Percentiles rank a stretch among this genome's conserved stretches.
phyloP scores from a whole-genome alignment of 2,797 vertebrate genomes.

The Cichlasoma orientale region DNA sequence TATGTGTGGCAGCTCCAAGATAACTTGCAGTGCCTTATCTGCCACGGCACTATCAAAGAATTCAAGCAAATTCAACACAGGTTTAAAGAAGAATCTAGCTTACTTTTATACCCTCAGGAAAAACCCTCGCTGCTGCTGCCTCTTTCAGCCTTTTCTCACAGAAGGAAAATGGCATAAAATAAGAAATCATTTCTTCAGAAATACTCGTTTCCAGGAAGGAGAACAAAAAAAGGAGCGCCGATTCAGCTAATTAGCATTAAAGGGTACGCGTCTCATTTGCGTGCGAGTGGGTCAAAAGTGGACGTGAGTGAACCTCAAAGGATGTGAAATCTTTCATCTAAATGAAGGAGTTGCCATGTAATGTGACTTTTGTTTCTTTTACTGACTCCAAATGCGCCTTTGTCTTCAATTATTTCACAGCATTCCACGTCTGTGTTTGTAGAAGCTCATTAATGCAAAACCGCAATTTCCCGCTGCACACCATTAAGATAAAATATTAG shows the following conservation, averaged over 20 bases:
- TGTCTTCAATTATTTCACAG: constrained; percentile 11
- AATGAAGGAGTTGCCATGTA: constrained; percentile 1
- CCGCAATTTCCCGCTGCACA: constrained; percentile 34
- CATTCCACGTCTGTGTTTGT: background rate
- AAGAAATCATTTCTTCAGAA: constrained; percentile 20
- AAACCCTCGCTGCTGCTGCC: constrained; percentile 9
- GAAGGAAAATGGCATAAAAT: background rate
- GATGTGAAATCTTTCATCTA: constrained; percentile 13
- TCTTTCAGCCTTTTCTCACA: background rate
- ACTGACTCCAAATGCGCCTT: background rate
- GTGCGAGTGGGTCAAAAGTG: background rate
- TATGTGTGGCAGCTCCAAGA: constrained; percentile 58
- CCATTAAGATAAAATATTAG: constrained; percentile 32
- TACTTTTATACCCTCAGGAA: constrained; percentile 21
- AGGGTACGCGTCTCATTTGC: constrained; percentile 17
- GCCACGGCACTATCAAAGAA: constrained; percentile 44
- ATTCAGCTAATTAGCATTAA: constrained; percentile 5
- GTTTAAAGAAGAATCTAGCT: constrained; percentile 42
- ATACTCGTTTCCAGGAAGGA: background rate
- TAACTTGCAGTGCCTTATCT: constrained; percentile 61
- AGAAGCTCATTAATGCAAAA: constrained; percentile 40
- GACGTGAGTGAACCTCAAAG: constrained; percentile 13
- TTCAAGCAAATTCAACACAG: constrained; percentile 48
- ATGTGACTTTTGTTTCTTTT: constrained; percentile 11
- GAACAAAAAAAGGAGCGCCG: background rate